A percentile compares a stretch with the other conserved stretches of the same genome.
phyloP scores from a whole-genome alignment of 2,888 invertebrate species.

The Drosophila hawaiiensis region DNA sequence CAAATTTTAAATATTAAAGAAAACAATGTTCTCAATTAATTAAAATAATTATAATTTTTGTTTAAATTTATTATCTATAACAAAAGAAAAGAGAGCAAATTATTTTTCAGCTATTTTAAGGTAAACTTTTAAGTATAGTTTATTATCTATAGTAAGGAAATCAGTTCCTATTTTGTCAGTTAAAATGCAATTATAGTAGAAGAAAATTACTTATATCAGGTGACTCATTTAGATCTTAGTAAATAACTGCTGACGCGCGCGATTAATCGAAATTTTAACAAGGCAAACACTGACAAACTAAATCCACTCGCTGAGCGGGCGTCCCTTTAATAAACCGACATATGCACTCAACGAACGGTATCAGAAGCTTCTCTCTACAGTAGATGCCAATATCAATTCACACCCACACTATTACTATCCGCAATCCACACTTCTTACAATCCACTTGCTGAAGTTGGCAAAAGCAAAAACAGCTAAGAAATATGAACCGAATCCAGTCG shows the following conservation, averaged over 20 bases:
- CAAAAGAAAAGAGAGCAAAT: not conserved
- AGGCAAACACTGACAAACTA: not conserved
- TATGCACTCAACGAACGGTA: not conserved
- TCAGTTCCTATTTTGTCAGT: not conserved
- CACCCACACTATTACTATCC: not conserved
- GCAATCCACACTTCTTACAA: not conserved
- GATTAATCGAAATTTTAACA: not conserved
- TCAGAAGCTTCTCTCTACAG: conserved; percentile 1
- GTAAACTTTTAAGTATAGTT: not conserved
- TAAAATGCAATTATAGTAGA: not conserved
- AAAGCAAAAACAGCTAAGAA: not conserved
- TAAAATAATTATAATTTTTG: not conserved
- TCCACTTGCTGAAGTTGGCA: not conserved
- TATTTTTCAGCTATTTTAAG: not conserved
- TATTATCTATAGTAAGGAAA: not conserved
- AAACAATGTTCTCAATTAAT: not conserved
- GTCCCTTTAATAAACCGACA: not conserved
- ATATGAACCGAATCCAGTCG: not conserved
- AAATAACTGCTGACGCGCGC: too few species aligned
- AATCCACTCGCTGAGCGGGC: not conserved
- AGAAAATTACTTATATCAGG: not conserved
- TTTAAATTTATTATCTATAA: not conserved
- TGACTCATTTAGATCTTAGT: too few species aligned
- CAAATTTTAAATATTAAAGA: too few species aligned
- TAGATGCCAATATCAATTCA: not conserved